These are phyloP conservation scores for Thyatira batis DNA, from an alignment of 2,888 invertebrate species.

Conservation along the genomic window DNA sequence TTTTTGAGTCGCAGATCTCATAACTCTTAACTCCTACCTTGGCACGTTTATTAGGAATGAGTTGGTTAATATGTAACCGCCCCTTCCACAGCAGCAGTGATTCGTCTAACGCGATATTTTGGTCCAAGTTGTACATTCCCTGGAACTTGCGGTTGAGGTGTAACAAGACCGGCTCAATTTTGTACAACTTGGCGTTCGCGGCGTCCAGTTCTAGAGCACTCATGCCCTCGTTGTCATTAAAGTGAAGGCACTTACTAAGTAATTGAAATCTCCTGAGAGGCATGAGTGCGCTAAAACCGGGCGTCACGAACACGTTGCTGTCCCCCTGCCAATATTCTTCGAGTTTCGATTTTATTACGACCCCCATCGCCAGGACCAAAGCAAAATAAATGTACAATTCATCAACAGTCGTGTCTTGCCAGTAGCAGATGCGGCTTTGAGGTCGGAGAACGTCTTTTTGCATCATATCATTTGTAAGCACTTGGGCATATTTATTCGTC, in stretches of 20 bases:
- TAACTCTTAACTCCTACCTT: conserved; percentile 26
- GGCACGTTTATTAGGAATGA: conserved; percentile 25
- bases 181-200: neutral
- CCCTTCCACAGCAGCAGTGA: conserved; percentile 29
- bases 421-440: conserved; percentile 15
- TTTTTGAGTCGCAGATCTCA: conserved; percentile 30
- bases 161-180: neutral
- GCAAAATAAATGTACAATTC: conserved; percentile 26
- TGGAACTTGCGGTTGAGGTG: conserved; percentile 10
- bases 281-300: conserved; percentile 19
- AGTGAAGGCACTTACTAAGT: conserved; percentile 18
- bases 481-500: conserved; percentile 35
- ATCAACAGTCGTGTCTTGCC: conserved; percentile 12
- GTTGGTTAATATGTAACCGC: conserved; percentile 29
- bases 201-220: neutral
- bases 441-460: conserved; percentile 7
- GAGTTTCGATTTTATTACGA: conserved; percentile 20
- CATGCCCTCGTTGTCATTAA: conserved; percentile 7
- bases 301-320: conserved; percentile 26
- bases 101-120: conserved; percentile 30
- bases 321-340: conserved; percentile 29
- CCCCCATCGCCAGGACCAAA: conserved; percentile 26
- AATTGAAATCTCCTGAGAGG: conserved; percentile 9
- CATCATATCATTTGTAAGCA: conserved; percentile 11
- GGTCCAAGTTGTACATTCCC: conserved; percentile 9